Base-by-base conservation (phyloP, 2,113 vertebrate genomes). In the Oxyura jamaicensis region DNA sequence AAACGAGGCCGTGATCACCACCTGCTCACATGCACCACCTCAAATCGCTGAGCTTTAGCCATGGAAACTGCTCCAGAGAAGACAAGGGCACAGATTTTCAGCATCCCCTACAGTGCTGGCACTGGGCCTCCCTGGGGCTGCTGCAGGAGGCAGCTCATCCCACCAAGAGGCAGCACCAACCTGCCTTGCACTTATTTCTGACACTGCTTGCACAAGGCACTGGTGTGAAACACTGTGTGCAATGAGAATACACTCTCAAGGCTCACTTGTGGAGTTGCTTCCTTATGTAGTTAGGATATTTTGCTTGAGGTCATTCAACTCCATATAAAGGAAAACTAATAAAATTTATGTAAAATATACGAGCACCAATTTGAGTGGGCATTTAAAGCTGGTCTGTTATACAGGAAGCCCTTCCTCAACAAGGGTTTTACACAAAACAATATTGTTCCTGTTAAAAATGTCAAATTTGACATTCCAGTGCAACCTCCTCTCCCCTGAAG, bases 131-230 rank as follows among this genome's bases (percentile, higher is more conserved):
- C 66, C 10, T 17, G 1, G 36, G 62, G 25, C 26, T 21, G 41
- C 73, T 12, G 10, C 1, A 0, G 10, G 25, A 77, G n/a, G 69
- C 52, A 74, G 56, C 13, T 68, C 25, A 31, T 36, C 46, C 68
- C 31, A 7, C 22, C 0, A 1, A 20, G 36, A n/a, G 28, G 29
- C 0, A 0, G 41, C 4, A 3, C 59, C 17, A 63, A 25, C 46
- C 60, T 53, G 59, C 1, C 0, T 26, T 44, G n/a, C 56, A 52
- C 35, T 39, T 55, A 10, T 46, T 11, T 52, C 92, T 29, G 50
- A 15, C 39, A 16, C 11, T 0, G 0, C 50, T 31, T 35, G 46
- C 66, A 46, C 22, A 20, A 65, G n/a, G 25, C 19, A 22, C 13
- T 6, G 35, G 52, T 23, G 66, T 31, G 78, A 84, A 89, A 53